phyloP scores from a whole-genome alignment of 2,888 invertebrate species.

The Calameuta filiformis region DNA sequence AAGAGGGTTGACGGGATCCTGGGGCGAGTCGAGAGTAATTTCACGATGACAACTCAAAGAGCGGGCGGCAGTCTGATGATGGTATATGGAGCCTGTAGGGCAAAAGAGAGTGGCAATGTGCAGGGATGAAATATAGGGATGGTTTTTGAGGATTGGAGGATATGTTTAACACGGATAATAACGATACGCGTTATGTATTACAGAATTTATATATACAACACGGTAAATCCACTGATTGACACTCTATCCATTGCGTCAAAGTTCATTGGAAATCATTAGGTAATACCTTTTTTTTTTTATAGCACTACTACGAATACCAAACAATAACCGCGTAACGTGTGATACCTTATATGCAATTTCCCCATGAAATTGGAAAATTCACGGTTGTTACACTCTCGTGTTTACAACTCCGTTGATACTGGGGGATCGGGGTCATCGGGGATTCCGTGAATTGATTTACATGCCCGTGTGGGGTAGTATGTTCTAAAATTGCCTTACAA shows the following conservation, averaged over 20 bases:
- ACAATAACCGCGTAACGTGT: not conserved
- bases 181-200: slow-evolving; percentile 42
- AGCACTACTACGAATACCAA: not conserved
- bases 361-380: not conserved
- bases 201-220: slow-evolving; percentile 12
- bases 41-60: slow-evolving; percentile 20
- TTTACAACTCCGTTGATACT: not conserved
- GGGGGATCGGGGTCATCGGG: not conserved
- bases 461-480: not conserved
- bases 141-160: slow-evolving; percentile 17
- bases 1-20: not conserved
- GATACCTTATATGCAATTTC: not conserved
- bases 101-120: slow-evolving; percentile 5
- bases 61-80: not conserved
- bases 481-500: not conserved
- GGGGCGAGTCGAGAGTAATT: slow-evolving; percentile 13
- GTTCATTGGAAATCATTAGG: not conserved
- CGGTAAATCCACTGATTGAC: not conserved
- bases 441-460: not conserved
- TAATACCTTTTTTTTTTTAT: not conserved
- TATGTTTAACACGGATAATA: slow-evolving; percentile 45
- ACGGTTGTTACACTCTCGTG: not conserved
- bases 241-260: no score
- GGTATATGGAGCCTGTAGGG: not conserved
- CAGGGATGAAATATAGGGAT: slow-evolving; percentile 15